Base-by-base conservation (phyloP, 2,888 invertebrate species). In the Sphaeridia pumilis region DNA sequence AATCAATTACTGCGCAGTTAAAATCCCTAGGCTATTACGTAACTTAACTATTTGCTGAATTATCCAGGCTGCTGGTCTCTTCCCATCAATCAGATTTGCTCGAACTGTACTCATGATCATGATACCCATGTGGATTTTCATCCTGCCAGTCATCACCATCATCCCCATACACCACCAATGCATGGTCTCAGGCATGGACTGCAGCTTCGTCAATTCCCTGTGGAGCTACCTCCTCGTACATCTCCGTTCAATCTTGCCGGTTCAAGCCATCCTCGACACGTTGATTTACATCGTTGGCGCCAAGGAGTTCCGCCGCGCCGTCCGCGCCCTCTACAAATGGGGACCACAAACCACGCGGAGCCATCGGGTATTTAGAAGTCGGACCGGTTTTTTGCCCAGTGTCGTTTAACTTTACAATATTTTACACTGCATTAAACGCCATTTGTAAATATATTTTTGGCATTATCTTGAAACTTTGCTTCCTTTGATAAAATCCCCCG, bases 41-140 rank as follows among this genome's bases (percentile, higher is more conserved):
- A n/a, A n/a, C n/a, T n/a, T n/a, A n/a, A n/a, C n/a, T n/a, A n/a
- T n/a, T n/a, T n/a, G n/a, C n/a, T n/a, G n/a, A 28, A 47, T 12
- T 26, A 12, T n/a, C n/a, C 34, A 64, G 61, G 58, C 62, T 45
- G 59, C 62, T n/a, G 55, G 61, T 25, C 49, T 64, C 28, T 64
- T 64, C 34, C 64, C 64, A 22, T 61, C 61, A 7, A 62, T 64
- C 31, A 49, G 64, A n/a, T 64, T 64, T 50, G 64, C 64, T 2
- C 41, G 62, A 20, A 64, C 64, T 3, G 64, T 63, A 31, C 58
- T 64, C 14, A 55, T 64, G 22, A n/a, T n/a, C n/a, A n/a, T 63
- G 61, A 63, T 64, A 24, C 64, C 64, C 34, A 64, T 63, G 61
- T 64, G 63, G 63, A 52, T 63, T 4, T 63, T 64, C 42, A 63